A percentile compares a stretch with the other conserved stretches of the same genome.
Conservation (phyloP, 35 echinoderm and acorn worm species). For the Lytechinus pictus region DNA sequence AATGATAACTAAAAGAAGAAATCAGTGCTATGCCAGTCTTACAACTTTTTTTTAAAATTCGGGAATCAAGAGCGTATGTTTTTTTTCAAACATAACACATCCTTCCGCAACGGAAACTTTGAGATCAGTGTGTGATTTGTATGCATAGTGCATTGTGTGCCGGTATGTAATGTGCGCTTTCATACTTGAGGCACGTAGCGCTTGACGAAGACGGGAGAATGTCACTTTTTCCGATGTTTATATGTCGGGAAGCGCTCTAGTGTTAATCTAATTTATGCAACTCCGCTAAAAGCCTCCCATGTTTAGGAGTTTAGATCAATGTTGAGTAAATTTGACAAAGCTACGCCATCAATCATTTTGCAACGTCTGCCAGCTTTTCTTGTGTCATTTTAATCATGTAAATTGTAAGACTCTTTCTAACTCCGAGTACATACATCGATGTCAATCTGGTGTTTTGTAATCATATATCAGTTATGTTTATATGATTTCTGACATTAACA, state of each 20-base stretch:
- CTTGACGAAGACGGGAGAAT: neutral
- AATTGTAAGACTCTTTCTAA: neutral
- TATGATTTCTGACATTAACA: neutral
- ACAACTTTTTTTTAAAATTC: neutral
- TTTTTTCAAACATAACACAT: neutral
- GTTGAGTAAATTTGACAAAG: constrained; percentile 13
- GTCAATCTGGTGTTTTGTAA: neutral
- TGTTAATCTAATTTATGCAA: constrained; percentile 20
- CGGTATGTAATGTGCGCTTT: neutral
- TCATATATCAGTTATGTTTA: neutral
- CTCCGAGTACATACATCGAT: neutral
- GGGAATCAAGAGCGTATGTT: neutral
- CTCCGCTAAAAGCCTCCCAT: constrained; percentile 1
- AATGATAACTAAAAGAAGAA: neutral
- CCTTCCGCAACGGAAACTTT: neutral
- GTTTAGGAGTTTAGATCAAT: neutral
- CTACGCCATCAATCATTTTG: constrained; percentile 18
- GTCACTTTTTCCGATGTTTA: neutral
- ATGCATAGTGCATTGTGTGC: neutral
- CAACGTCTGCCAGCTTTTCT: neutral
- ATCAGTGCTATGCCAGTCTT: neutral
- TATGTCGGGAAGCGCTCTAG: neutral
- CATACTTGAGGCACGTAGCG: neutral
- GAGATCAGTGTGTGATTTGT: neutral
- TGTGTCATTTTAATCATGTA: constrained; percentile 19